Base-by-base conservation (phyloP, 2,113 vertebrate genomes). In the Elanoides forficatus region DNA sequence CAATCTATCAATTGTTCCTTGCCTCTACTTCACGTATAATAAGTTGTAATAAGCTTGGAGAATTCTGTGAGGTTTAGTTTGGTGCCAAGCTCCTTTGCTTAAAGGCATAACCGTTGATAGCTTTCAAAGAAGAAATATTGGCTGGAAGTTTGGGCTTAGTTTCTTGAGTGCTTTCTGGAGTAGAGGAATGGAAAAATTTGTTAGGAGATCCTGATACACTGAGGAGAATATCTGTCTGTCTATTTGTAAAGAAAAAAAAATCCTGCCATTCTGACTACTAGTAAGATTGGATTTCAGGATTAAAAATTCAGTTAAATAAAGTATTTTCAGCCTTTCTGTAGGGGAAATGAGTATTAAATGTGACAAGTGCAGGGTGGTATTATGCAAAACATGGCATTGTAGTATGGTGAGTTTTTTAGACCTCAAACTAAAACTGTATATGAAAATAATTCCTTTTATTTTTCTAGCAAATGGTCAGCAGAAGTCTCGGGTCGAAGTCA, bases 391-490 rank as follows among this genome's bases (percentile, higher is more conserved):
- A 3, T 43, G 21, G 11, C 5, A 13, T 13, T 63, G 36, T 48
- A n/a, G 4, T 52, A n/a, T 83, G 11, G 11, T 17, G 10, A 68
- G 10, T 36, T 40, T 91, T 29, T 79, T 86, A 65, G 23, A 70
- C 78, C 43, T 60, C 30, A 95, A 34, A 87, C 86, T 60, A 32
- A 42, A 79, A 55, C 12, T 20, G 15, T 55, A 2, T 55, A 40
- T 70, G 36, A 87, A 60, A 88, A 66, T 1, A 48, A 43, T 90
- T 81, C 43, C 4, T 87, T 48, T 95, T 79, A 5, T 56, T 34
- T 95, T 82, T 40, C 74, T 78, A 99, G 99, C 93, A 98, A 98
- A 56, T 99, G 99, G 99, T 98, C 98, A 34, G 99, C 99, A 4
- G 98, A 99, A 89, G 88, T 98, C 1, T 99, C 99, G 0, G 99